phyloP scores from a whole-genome alignment of 1,140 invertebrate species.

The Eurosta solidaginis region DNA sequence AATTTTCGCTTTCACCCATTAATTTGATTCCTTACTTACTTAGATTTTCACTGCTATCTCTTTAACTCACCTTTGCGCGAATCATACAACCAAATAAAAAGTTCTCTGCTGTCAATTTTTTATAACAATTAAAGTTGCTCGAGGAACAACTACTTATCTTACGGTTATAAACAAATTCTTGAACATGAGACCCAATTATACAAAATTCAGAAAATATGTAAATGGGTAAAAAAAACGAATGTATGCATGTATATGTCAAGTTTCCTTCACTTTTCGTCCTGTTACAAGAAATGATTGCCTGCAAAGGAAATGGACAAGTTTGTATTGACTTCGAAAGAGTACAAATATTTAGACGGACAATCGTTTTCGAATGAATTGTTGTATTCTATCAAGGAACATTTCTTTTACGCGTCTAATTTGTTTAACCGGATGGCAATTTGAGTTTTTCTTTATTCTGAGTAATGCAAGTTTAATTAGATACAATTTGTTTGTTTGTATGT shows the following conservation, averaged over 20 bases:
- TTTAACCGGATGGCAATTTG: too few relatives aligned
- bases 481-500: background rate
- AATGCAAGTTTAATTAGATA: background rate
- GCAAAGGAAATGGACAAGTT: too few relatives aligned
- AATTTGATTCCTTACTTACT: background rate
- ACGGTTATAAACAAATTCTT: slow-evolving; percentile 21
- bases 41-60: background rate
- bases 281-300: too few relatives aligned
- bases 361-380: too few relatives aligned
- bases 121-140: background rate
- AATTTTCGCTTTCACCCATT: too few relatives aligned
- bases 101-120: background rate
- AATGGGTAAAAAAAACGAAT: background rate
- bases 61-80: background rate
- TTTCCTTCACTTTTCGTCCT: too few relatives aligned
- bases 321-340: too few relatives aligned
- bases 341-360: too few relatives aligned
- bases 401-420: too few relatives aligned
- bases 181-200: slow-evolving; percentile 16
- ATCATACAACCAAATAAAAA: background rate
- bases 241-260: background rate
- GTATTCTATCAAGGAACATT: too few relatives aligned
- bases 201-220: background rate
- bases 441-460: background rate
- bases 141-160: slow-evolving; percentile 8